These are phyloP conservation scores for Glomeris maerens DNA, from an alignment of 1,140 invertebrate species.

Conservation along the genomic window DNA sequence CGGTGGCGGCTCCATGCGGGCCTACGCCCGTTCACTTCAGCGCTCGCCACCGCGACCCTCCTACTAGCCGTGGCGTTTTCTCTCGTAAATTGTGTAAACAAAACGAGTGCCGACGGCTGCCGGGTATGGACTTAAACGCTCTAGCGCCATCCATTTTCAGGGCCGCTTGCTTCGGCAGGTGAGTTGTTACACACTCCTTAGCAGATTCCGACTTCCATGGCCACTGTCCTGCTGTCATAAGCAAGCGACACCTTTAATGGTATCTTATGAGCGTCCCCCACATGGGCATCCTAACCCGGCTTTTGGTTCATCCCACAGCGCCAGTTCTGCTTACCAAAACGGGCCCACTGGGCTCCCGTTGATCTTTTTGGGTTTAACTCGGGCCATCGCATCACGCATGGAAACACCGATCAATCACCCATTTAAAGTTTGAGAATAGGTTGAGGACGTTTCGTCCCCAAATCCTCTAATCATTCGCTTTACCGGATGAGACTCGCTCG, in stretches of 20 bases:
- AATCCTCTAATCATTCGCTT: constrained; percentile 76
- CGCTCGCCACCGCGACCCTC: constrained; percentile 54
- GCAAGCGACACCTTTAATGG: constrained; percentile 30
- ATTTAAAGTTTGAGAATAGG: constrained; percentile 14
- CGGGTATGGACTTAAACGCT: constrained; percentile 57
- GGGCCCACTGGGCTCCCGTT: constrained; percentile 38
- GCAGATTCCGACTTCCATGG: constrained; percentile 79
- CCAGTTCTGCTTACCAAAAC: constrained; percentile 48
- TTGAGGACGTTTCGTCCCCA: constrained; percentile 46
- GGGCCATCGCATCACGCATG: constrained; percentile 22
- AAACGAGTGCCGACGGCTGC: constrained; percentile 35
- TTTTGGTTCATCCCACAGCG: constrained; percentile 32
- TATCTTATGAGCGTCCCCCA: constrained; percentile 19
- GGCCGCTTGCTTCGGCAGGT: constrained; percentile 75
- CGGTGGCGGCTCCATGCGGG: constrained; percentile 58
- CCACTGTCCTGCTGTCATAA: constrained; percentile 77
- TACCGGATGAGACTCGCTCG: constrained; percentile 47
- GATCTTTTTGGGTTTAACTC: no score
- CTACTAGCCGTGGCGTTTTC: constrained; percentile 30
- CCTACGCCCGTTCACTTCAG: constrained; percentile 58
- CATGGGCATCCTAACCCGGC: constrained; percentile 27
- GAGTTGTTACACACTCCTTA: constrained; percentile 81
- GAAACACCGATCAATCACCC: constrained; percentile 34
- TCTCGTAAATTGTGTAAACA: constrained; percentile 23
- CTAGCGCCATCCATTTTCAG: constrained; percentile 80